phyloP scores from a whole-genome alignment of 2,113 vertebrate genomes.

The Mustelus asterias region DNA sequence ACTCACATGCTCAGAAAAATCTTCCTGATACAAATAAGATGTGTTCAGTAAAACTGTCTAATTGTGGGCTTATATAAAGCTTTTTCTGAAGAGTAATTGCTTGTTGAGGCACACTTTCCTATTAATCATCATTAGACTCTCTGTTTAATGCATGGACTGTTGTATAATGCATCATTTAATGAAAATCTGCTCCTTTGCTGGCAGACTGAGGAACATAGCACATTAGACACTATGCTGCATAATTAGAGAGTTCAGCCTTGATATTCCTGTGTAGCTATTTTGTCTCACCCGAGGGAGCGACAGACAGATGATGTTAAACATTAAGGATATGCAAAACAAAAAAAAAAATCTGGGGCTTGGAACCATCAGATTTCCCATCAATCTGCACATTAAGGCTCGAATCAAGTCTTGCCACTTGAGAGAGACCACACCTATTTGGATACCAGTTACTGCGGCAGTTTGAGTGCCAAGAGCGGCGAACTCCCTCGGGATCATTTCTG shows the following conservation, averaged over 20 bases:
- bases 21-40: constrained; percentile 32
- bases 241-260: constrained; percentile 25
- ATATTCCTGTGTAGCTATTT: constrained; percentile 32
- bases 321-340: constrained; percentile 19
- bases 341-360: not conserved
- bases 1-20: not conserved
- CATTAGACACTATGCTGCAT: constrained; percentile 30
- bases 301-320: constrained; percentile 15
- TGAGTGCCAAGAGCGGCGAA: not conserved
- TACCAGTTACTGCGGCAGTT: not conserved
- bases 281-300: constrained; percentile 27
- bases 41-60: constrained; percentile 33
- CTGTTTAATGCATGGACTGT: constrained; percentile 38
- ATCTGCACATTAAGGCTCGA: not conserved
- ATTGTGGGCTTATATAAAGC: constrained; percentile 30
- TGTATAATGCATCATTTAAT: constrained; percentile 38
- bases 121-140: constrained; percentile 37
- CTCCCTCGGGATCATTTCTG: not conserved
- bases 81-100: constrained; percentile 34
- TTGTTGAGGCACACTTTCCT: constrained; percentile 32
- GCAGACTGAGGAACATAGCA: constrained; percentile 34
- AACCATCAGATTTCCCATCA: not conserved
- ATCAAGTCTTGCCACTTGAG: not conserved
- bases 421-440: not conserved
- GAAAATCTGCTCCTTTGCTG: constrained; percentile 36